A percentile compares a stretch with the other conserved stretches of the same genome.
Conservation (phyloP, 2,113 vertebrate species). For the Sander vitreus region DNA sequence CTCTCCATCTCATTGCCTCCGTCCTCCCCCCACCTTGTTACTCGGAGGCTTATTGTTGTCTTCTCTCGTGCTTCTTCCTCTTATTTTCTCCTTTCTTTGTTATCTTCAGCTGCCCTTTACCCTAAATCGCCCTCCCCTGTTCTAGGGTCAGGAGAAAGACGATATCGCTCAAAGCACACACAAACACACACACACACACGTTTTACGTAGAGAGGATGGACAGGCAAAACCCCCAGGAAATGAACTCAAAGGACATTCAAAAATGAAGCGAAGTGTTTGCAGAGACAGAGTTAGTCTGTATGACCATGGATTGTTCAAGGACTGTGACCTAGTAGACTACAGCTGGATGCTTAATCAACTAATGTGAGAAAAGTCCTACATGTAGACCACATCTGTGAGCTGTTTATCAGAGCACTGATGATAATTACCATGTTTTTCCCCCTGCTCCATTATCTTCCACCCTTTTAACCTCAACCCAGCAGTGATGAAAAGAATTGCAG, state of each 20-base stretch:
- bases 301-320: conserved; percentile 2
- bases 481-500: conserved; percentile 10
- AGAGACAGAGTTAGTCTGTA: conserved; percentile 1
- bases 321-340: not conserved
- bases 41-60: conserved; percentile 6
- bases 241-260: conserved; percentile 8
- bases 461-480: conserved; percentile 9
- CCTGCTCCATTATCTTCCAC: not conserved
- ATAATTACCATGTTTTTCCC: conserved; percentile 24
- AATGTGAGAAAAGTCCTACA: not conserved
- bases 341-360: conserved; percentile 30
- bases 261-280: not conserved
- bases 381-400: conserved; percentile 16
- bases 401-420: conserved; percentile 9
- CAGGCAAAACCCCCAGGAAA: conserved; percentile 16
- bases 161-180: conserved; percentile 22
- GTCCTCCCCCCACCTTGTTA: conserved; percentile 20
- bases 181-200: not conserved
- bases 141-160: conserved; percentile 42
- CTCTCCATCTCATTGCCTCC: conserved; percentile 28
- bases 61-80: not conserved
- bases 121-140: conserved; percentile 52
- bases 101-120: conserved; percentile 33
- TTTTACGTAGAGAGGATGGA: not conserved
- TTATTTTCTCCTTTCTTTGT: conserved; percentile 32